Conservation (phyloP, 2,797 vertebrate species). For the Melanogrammus aeglefinus region DNA sequence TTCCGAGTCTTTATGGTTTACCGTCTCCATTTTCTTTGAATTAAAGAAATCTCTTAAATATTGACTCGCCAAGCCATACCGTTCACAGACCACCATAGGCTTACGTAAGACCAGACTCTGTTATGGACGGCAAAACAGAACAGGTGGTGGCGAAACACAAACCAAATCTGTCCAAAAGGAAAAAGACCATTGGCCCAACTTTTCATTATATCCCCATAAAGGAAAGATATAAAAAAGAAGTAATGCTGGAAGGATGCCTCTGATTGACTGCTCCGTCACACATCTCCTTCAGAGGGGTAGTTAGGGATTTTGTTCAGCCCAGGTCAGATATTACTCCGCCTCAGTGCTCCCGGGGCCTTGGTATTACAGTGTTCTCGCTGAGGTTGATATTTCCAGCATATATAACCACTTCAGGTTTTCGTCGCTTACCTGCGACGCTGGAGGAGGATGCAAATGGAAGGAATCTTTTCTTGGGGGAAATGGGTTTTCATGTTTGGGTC, state of each 20-base stretch:
- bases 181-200: not conserved
- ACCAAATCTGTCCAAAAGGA: not conserved
- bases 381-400: conserved; percentile 2
- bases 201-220: not conserved
- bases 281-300: not conserved
- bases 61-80: not conserved
- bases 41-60: not conserved
- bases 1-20: not conserved
- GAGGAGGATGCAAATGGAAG: not conserved
- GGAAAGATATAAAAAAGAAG: not conserved
- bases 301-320: not conserved
- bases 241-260: not conserved
- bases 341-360: conserved; percentile 1
- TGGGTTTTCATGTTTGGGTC: not conserved
- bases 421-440: not conserved
- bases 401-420: conserved; percentile 2
- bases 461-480: not conserved
- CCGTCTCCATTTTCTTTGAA: not conserved
- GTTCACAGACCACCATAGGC: not conserved
- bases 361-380: not conserved
- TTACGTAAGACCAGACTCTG: not conserved
- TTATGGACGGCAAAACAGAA: not conserved
- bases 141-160: not conserved
- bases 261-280: conserved; percentile 4
- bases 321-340: not conserved